Percentiles rank a stretch among this genome's conserved stretches.
Evolutionary conservation across 2,113 vertebrate genomes (phyloP).

Genomic region (Martes martes): DNA sequence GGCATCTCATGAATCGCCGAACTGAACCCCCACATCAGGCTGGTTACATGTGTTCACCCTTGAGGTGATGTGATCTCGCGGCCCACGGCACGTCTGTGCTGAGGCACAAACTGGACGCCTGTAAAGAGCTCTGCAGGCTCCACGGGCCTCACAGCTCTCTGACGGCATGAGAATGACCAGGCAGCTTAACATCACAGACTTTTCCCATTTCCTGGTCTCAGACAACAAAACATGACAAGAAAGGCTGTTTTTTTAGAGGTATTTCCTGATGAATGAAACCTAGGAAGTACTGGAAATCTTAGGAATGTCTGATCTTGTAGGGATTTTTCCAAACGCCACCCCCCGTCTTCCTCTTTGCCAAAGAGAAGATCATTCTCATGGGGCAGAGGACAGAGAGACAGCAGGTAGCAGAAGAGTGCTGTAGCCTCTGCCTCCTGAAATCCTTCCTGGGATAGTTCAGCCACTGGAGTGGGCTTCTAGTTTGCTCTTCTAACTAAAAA

Average conservation of each 20-base stretch:
- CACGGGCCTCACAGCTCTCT: background rate
- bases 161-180: background rate
- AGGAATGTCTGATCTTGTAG: background rate
- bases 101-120: background rate
- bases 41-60: background rate
- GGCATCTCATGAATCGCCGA: rapidly evolving
- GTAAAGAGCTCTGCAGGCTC: background rate
- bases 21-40: no score
- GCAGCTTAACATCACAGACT: background rate
- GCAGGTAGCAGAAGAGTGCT: background rate
- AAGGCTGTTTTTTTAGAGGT: background rate
- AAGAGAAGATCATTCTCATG: background rate
- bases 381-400: background rate
- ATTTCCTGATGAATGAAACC: slow-evolving; percentile 34
- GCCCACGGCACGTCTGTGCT: background rate
- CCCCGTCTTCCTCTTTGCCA: background rate
- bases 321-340: background rate
- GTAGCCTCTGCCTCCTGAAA: background rate
- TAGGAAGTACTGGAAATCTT: background rate
- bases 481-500: background rate
- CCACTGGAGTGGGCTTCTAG: background rate
- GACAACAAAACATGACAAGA: background rate
- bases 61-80: no score
- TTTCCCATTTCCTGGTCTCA: background rate
- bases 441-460: background rate